These are phyloP conservation scores for Ormyrus nitidulus DNA, from an alignment of 2,888 invertebrate species.

Conservation along the genomic window DNA sequence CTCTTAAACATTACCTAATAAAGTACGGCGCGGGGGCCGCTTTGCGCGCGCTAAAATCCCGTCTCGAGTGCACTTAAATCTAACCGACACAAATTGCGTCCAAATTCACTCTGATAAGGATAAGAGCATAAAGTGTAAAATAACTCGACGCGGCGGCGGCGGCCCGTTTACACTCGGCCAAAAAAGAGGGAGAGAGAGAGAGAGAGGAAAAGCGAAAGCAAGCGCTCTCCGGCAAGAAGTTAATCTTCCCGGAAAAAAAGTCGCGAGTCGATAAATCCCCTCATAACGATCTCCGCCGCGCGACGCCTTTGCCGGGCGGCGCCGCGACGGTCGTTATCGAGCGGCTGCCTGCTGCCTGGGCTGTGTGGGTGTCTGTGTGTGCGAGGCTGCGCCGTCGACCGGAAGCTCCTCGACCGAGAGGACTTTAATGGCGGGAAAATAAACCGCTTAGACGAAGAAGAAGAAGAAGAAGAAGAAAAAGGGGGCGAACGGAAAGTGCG, in stretches of 20 bases:
- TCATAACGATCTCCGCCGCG: slow-evolving; percentile 38
- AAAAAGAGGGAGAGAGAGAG: not conserved
- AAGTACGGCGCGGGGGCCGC: not conserved
- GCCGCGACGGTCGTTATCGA: slow-evolving; percentile 50
- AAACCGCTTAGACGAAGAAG: slow-evolving; percentile 37
- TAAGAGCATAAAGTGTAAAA: slow-evolving; percentile 41
- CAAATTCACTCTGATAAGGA: slow-evolving; percentile 44
- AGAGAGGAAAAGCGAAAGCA: not conserved
- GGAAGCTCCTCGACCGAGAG: slow-evolving; percentile 26
- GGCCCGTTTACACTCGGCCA: not conserved
- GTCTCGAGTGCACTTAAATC: slow-evolving; percentile 44
- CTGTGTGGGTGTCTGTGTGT: slow-evolving; percentile 10
- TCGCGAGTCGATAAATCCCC: slow-evolving; percentile 53
- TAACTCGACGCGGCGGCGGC: slow-evolving; percentile 4
- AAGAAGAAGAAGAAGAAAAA: slow-evolving; percentile 2
- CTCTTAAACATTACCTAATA: too few species aligned
- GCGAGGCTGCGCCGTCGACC: slow-evolving; percentile 1
- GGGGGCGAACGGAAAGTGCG: not conserved
- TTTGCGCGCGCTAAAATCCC: slow-evolving; percentile 14
- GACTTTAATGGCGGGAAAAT: slow-evolving; percentile 49
- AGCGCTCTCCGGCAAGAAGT: slow-evolving; percentile 24
- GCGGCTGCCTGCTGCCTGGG: not conserved
- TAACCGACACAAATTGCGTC: slow-evolving; percentile 33
- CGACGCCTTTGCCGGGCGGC: not conserved
- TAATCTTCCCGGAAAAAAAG: slow-evolving; percentile 46